Evolutionary conservation across 1,140 invertebrate genomes (phyloP).

Genomic region (Lepidurus packardi): DNA sequence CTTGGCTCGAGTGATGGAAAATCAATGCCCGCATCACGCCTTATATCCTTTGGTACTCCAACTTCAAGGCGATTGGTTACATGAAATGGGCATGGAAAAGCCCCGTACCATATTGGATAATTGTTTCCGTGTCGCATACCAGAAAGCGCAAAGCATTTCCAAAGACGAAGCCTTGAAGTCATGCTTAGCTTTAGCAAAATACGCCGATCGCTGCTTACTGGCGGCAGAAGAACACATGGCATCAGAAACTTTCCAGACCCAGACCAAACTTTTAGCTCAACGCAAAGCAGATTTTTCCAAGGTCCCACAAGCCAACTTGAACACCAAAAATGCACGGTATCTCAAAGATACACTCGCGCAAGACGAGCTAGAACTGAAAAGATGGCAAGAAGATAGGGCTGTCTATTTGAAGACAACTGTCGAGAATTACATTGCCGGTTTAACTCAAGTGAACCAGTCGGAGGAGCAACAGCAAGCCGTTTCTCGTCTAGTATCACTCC

Average conservation of each 20-base stretch:
- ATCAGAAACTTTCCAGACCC: constrained; percentile 37
- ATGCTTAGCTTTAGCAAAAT: background rate
- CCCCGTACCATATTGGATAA: background rate
- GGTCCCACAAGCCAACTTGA: background rate
- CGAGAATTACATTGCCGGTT: constrained; percentile 49
- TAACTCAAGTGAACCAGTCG: constrained; percentile 56
- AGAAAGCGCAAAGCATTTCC: background rate
- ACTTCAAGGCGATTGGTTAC: background rate
- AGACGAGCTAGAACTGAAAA: constrained; percentile 67
- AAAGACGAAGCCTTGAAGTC: background rate
- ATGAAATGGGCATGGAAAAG: constrained; percentile 6
- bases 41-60: constrained; percentile 1
- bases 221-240: background rate
- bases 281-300: constrained; percentile 27
- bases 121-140: background rate
- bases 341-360: constrained; percentile 41
- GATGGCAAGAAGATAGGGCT: constrained; percentile 59
- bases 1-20: background rate
- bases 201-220: background rate
- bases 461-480: constrained; percentile 43
- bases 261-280: constrained; percentile 43
- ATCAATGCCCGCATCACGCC: background rate
- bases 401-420: constrained; percentile 59
- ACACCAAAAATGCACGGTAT: constrained; percentile 24
- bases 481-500: constrained; percentile 70